These are phyloP conservation scores for Coreoperca whiteheadi DNA, from an alignment of 2,113 vertebrate species.

Conservation along the genomic window DNA sequence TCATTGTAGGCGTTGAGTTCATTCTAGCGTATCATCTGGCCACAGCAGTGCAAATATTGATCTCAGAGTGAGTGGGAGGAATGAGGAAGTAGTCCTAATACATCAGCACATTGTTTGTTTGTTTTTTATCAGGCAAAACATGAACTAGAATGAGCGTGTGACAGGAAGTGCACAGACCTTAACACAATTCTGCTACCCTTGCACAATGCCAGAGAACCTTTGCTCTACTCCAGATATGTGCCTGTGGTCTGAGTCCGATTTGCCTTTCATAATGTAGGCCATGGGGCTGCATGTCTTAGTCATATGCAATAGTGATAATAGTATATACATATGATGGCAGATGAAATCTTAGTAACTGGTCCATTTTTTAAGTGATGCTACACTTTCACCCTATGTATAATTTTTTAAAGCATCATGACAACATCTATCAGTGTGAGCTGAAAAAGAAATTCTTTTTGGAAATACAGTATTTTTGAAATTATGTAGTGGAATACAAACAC, in stretches of 20 bases:
- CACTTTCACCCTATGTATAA: background rate
- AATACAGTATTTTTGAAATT: background rate
- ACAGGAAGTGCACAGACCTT: conserved; percentile 62
- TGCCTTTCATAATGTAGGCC: conserved; percentile 31
- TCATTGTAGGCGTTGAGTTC: conserved; percentile 58
- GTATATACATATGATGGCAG: background rate
- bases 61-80: conserved; percentile 68
- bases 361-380: background rate
- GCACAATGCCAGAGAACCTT: conserved; percentile 31
- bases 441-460: background rate
- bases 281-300: conserved; percentile 21
- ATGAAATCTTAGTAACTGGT: background rate
- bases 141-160: conserved; percentile 33
- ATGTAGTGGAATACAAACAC: background rate
- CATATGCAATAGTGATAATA: background rate
- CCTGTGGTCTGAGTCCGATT: conserved; percentile 68
- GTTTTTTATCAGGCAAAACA: conserved; percentile 27
- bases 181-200: conserved; percentile 46
- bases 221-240: conserved; percentile 62
- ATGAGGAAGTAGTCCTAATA: conserved; percentile 65
- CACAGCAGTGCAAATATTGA: conserved; percentile 71
- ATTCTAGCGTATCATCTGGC: conserved; percentile 54
- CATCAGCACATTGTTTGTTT: conserved; percentile 48
- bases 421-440: background rate
- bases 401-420: conserved; percentile 4